Percentiles rank a stretch among this genome's conserved stretches.
Conservation (phyloP, 2,888 invertebrate species). For the Magallana nippona region DNA sequence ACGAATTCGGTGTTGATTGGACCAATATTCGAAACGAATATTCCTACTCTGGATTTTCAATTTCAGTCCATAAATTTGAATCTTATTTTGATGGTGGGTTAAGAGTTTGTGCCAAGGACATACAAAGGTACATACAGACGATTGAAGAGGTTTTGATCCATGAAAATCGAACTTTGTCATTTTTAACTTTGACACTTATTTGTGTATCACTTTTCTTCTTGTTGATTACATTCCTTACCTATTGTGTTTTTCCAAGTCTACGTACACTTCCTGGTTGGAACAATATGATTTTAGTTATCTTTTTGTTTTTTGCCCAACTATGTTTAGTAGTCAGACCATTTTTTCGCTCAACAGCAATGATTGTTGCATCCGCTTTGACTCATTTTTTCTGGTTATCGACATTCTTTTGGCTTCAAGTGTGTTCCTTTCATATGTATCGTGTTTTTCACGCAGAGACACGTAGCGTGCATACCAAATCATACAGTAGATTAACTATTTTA, state of each 20-base stretch:
- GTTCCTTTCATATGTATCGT: conserved; percentile 60
- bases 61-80: neutral
- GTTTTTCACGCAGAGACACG: conserved; percentile 50
- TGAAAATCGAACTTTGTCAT: neutral
- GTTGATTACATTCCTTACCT: conserved; percentile 56
- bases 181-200: conserved; percentile 43
- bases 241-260: conserved; percentile 54
- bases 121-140: no score
- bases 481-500: neutral
- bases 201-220: conserved; percentile 57
- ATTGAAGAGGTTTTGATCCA: neutral
- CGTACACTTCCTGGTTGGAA: conserved; percentile 61
- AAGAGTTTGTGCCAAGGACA: no score
- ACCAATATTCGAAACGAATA: neutral
- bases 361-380: conserved; percentile 50
- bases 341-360: conserved; percentile 44
- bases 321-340: conserved; percentile 55
- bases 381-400: conserved; percentile 63
- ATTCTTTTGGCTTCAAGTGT: conserved; percentile 60
- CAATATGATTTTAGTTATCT: conserved; percentile 58
- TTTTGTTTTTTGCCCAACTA: conserved; percentile 57
- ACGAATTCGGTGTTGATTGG: conserved; percentile 36
- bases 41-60: neutral
- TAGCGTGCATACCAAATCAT: neutral
- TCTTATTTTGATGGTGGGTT: no score